These are phyloP conservation scores for Globodera ellingtonae DNA, from an alignment of 1,140 invertebrate species.

Conservation along the genomic window DNA sequence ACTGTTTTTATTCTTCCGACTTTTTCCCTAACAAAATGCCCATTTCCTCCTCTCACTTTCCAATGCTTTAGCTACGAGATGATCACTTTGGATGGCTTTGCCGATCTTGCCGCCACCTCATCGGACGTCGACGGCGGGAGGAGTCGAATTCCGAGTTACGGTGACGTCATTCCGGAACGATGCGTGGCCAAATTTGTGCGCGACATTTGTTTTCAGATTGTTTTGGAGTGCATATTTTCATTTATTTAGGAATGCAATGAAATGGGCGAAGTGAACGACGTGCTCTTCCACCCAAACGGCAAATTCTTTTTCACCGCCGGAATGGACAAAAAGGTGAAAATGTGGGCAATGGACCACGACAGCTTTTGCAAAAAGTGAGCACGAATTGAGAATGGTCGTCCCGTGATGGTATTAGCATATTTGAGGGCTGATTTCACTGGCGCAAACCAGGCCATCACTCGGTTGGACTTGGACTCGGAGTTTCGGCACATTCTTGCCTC, in stretches of 20 bases:
- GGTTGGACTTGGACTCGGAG: constrained; percentile 43
- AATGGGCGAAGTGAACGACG: constrained; percentile 49
- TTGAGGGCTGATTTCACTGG: constrained; percentile 40
- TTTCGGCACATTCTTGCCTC: constrained; percentile 40
- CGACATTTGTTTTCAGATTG: not conserved
- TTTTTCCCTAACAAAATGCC: too few relatives aligned
- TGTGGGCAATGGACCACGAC: constrained; percentile 38
- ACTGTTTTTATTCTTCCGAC: too few relatives aligned
- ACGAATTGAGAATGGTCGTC: not conserved
- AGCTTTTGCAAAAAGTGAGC: constrained; percentile 37
- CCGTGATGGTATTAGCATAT: not conserved
- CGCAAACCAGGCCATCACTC: constrained; percentile 47
- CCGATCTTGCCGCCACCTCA: constrained; percentile 9
- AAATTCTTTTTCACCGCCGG: constrained; percentile 49
- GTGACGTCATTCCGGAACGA: constrained; percentile 39
- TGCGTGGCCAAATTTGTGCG: constrained; percentile 45
- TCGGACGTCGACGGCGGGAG: not conserved
- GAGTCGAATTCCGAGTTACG: constrained; percentile 31
- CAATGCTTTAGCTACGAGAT: constrained; percentile 27
- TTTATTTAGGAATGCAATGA: constrained; percentile 51
- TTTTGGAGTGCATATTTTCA: not conserved
- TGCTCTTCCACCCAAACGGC: constrained; percentile 46
- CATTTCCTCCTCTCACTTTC: constrained; percentile 2
- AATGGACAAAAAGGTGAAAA: constrained; percentile 48
- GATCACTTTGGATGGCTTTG: constrained; percentile 15